Base-by-base conservation (phyloP, 2,797 vertebrate species). In the Tauraco hartlaubi region DNA sequence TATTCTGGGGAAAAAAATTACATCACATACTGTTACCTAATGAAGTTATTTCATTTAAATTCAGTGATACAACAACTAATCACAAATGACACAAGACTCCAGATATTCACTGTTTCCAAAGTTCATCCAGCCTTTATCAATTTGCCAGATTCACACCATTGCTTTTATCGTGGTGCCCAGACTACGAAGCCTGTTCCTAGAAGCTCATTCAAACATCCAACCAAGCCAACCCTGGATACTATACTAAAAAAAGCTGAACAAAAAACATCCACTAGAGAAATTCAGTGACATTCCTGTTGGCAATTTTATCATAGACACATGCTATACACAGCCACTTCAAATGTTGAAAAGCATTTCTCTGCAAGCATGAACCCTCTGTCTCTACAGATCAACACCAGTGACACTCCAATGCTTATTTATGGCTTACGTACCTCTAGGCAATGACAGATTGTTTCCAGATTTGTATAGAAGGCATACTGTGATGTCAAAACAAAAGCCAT, bases 401-500 rank as follows among this genome's bases (percentile, higher is more conserved):
- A 71, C 85, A 91, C 75, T 69, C 22, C 4, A 15, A 9, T 59
- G 78, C 69, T 94, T 96, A 94, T 94, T 95, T 94, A 95, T 85
- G 90, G 80, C 80, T 73, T 39, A 1, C 0, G 8, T 92, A 91
- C 85, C 94, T 92, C 85, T 92, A 82, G 90, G 89, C 92, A 97
- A 92, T 84, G 80, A 95, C 92, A 94, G 95, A 95, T 51, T 12
- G 3, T 81, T 94, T 81, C 92, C 94, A 97, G 89, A 94, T 85
- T 80, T 41, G 15, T 94, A 84, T 0, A 76, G 51, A 71, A 85
- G 75, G 73, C 66, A 88, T 25, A 66, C 28, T 69, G 48, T 52
- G 20, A 75, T 76, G 52, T 72, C 82, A 79, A 89, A 92, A 96
- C 88, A 96, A 95, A 95, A 87, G 43, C 48, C 76, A 59, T 22